Evolutionary conservation across 2,113 vertebrate species (phyloP).

Genomic region (Struthio camelus): DNA sequence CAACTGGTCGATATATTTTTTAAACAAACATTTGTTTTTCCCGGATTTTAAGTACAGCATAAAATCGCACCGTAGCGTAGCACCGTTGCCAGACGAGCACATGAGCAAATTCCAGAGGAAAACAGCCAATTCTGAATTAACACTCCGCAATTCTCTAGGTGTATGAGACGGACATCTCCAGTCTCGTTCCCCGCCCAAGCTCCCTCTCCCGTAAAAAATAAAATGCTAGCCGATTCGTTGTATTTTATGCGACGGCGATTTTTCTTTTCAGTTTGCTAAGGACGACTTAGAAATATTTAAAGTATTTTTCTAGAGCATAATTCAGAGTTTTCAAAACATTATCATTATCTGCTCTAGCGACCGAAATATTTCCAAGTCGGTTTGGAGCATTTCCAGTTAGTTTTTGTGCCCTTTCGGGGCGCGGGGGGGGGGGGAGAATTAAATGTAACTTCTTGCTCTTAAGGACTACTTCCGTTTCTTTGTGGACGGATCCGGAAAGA

Average conservation of each 20-base stretch:
- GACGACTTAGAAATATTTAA: neutral
- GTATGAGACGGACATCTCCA: neutral
- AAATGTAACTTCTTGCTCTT: neutral
- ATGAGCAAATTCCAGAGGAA: neutral
- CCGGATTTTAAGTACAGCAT: constrained; percentile 34
- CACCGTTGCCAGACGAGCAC: neutral
- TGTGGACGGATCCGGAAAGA: neutral
- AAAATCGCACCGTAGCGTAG: neutral
- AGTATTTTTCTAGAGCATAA: neutral
- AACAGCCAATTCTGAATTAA: neutral
- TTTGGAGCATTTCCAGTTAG: neutral
- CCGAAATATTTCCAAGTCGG: neutral
- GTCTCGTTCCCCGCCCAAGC: neutral
- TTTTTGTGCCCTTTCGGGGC: neutral
- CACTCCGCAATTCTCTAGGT: neutral
- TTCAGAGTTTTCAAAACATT: neutral
- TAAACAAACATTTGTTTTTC: constrained; percentile 54
- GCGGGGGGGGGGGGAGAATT: neutral
- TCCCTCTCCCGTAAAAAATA: neutral
- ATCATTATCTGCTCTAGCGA: neutral
- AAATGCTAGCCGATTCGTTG: neutral
- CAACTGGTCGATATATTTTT: constrained; percentile 30
- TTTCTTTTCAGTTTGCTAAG: neutral
- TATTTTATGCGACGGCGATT: neutral
- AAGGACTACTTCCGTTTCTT: neutral